Evolutionary conservation across 2,888 invertebrate genomes (phyloP), one percentile per base, ranked within the genome.

Genomic region (Campoplex capitator): DNA sequence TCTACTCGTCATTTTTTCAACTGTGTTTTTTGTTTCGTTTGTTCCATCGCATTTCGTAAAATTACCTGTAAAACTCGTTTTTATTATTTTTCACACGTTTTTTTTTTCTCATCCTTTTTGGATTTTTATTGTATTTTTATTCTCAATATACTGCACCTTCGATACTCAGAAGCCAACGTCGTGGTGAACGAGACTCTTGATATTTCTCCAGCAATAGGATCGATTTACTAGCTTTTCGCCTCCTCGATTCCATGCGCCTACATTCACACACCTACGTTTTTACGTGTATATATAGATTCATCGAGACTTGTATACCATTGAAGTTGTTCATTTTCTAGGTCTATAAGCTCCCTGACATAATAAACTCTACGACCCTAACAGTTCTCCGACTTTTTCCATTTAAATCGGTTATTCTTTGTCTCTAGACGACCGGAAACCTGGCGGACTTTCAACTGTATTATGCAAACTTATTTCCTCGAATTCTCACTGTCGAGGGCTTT

Each of bases 401-500:
- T 42, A 38, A 67, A 73, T 67, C 70, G 38, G 9, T 18, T 75
- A 74, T 58, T 67, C 67, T 83, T 48, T 67, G 65, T 77, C 67
- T 81, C 65, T 80, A 68, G 79, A 68, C 68, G 78, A 68, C 74
- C 77, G 78, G 78, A 70, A 77, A 84, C 58, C 70, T 67, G 73
- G 51, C 68, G 48, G 48, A 74, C 74, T 45, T 73, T 58, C 35
- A 54, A 68, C 77, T 76, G 65, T 65, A 84, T 77, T 70, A 74
- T 81, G 75, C 62, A 79, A 28, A 51, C 68, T 71, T 54, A 73
- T 84, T 81, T 86, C 86, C 58, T 58, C 77, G 86, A 81, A 86
- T 84, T 78, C 86, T 84, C 81, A 83, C 78, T 75, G 85, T 76
- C 83, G 83, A 83, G 83, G 77, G 54, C 81, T 77, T 48, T 23